Conservation (phyloP, 2,888 invertebrate species). For the Abrostola tripartita region DNA sequence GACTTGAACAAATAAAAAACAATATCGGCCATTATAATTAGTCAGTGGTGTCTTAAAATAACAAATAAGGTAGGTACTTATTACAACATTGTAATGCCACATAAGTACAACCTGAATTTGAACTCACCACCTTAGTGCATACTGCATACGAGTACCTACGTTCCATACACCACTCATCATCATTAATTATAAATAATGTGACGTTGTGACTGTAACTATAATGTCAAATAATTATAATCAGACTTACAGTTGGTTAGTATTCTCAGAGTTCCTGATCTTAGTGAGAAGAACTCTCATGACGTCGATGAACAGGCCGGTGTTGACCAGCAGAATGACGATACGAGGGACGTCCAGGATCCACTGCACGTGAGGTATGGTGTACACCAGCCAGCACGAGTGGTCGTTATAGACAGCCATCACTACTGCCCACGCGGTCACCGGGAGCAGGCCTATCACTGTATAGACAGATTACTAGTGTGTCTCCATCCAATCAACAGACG, state of each 20-base stretch:
- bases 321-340: conserved; percentile 87
- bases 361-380: conserved; percentile 85
- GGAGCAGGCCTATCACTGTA: conserved; percentile 82
- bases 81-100: too few species aligned
- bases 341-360: conserved; percentile 90
- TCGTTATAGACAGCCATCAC: conserved; percentile 84
- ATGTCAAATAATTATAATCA: neutral
- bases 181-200: too few species aligned
- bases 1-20: too few species aligned
- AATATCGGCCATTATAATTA: too few species aligned
- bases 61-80: too few species aligned
- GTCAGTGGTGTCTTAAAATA: too few species aligned
- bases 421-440: conserved; percentile 88
- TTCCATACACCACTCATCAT: too few species aligned
- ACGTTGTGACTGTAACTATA: too few species aligned
- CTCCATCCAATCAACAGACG: neutral
- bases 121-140: too few species aligned
- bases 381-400: conserved; percentile 90
- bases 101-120: too few species aligned
- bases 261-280: conserved; percentile 88
- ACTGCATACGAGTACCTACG: too few species aligned
- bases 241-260: conserved; percentile 82
- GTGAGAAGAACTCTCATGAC: conserved; percentile 90
- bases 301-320: conserved; percentile 89
- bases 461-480: neutral